Conservation (phyloP, 2,888 invertebrate species). For the Erynnis tages region DNA sequence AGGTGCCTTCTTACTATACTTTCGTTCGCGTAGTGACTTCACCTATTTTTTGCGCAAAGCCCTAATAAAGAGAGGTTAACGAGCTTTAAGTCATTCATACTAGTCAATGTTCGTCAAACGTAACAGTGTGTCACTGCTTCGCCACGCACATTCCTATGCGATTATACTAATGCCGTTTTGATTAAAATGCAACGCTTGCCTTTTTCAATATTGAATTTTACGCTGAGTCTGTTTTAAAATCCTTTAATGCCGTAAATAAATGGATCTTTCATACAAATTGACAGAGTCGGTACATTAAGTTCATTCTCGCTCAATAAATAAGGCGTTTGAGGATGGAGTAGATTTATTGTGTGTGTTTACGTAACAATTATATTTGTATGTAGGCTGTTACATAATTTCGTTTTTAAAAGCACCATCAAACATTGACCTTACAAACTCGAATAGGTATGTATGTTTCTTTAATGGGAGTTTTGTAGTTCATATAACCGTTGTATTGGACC, state of each 20-base stretch:
- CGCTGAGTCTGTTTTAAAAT: constrained; percentile 56
- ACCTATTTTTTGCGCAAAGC: too few species aligned
- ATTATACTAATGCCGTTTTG: constrained; percentile 78
- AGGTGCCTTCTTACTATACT: too few species aligned
- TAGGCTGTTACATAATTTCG: too few species aligned
- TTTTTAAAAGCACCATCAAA: too few species aligned
- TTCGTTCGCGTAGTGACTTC: too few species aligned
- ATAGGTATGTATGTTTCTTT: too few species aligned
- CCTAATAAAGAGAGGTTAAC: too few species aligned
- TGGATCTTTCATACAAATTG: constrained; percentile 40
- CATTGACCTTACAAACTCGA: too few species aligned
- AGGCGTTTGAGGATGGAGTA: constrained; percentile 3
- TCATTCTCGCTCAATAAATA: constrained; percentile 17
- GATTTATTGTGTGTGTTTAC: neutral
- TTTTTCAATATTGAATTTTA: constrained; percentile 75
- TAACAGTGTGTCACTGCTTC: constrained; percentile 46
- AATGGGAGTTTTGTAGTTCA: too few species aligned
- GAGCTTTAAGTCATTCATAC: too few species aligned
- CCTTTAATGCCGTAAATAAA: constrained; percentile 48
- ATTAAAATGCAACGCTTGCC: constrained; percentile 73
- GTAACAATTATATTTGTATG: neutral
- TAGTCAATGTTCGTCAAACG: constrained; percentile 9
- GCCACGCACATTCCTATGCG: constrained; percentile 70
- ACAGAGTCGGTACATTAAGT: constrained; percentile 19
- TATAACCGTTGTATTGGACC: too few species aligned